These are phyloP conservation scores for Alouatta palliata DNA, from an alignment of 2,113 vertebrate genomes.

Conservation along the genomic window DNA sequence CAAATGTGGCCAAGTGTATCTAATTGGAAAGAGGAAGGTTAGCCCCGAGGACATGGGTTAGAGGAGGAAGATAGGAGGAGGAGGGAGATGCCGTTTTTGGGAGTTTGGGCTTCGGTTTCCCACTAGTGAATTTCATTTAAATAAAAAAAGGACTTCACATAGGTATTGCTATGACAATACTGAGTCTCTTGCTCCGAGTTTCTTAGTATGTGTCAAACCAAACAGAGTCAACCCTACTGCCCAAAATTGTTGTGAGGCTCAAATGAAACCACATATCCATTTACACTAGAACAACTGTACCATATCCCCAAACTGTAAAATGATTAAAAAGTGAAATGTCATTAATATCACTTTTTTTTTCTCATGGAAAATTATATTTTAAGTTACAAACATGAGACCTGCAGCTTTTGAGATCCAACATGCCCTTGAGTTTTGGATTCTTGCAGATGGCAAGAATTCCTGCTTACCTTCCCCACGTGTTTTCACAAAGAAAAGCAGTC, in stretches of 20 bases:
- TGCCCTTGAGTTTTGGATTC: not conserved
- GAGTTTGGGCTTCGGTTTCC: not conserved
- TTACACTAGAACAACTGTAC: not conserved
- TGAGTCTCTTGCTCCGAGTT: not conserved
- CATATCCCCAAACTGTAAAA: not conserved
- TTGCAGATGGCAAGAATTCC: not conserved
- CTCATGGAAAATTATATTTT: constrained; percentile 21
- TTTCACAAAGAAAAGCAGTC: not conserved
- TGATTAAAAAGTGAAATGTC: not conserved
- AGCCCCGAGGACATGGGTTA: not conserved
- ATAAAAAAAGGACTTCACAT: not conserved
- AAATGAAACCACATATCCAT: not conserved
- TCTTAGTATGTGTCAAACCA: not conserved
- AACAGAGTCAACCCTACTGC: not conserved
- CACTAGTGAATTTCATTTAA: not conserved
- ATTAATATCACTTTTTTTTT: not conserved
- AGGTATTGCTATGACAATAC: not conserved
- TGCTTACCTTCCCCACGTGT: not conserved
- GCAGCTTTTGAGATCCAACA: not conserved
- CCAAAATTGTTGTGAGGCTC: not conserved
- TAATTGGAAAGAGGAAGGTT: not conserved
- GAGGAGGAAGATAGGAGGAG: not conserved
- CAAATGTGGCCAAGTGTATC: not conserved
- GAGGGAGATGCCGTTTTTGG: not conserved
- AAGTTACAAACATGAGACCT: not conserved